A percentile compares a stretch with the other conserved stretches of the same genome.
phyloP scores from a whole-genome alignment of 1,140 invertebrate species.

The Plectrocnemia conspersa region DNA sequence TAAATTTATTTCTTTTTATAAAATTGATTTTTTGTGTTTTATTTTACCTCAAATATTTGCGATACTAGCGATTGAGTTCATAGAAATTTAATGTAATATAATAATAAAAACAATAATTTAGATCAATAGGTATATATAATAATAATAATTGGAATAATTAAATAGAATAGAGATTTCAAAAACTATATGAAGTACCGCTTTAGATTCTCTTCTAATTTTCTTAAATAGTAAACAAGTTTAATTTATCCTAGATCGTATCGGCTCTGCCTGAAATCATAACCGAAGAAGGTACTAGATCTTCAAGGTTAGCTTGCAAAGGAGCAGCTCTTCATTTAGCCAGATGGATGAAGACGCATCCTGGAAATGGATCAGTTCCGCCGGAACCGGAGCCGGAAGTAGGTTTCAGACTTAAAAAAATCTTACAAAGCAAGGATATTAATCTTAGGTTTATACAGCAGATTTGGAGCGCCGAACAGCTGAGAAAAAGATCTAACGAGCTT shows the following conservation, averaged over 20 bases:
- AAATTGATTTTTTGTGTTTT: constrained; percentile 28
- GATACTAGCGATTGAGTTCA: constrained; percentile 31
- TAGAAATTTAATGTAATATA: too few species aligned
- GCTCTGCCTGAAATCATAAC: constrained; percentile 7
- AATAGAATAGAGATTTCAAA: background rate
- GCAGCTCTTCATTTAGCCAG: constrained; percentile 63
- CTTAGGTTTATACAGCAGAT: constrained; percentile 37
- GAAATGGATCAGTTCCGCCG: constrained; percentile 47
- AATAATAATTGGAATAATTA: background rate
- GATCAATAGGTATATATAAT: background rate
- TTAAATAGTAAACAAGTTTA: background rate
- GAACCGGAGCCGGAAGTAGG: constrained; percentile 49
- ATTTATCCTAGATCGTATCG: constrained; percentile 3
- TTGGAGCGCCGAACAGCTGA: constrained; percentile 67
- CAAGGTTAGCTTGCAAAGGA: constrained; percentile 54
- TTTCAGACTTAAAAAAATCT: background rate
- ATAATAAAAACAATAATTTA: too few species aligned
- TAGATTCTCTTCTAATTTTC: too few species aligned
- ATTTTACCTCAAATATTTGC: constrained; percentile 33
- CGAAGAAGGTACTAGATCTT: constrained; percentile 18
- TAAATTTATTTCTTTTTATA: constrained; percentile 35
- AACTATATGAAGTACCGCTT: too few species aligned
- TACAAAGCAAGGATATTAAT: background rate
- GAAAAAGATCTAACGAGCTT: constrained; percentile 62
- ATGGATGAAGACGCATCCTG: constrained; percentile 62